Evolutionary conservation across 2,113 vertebrate genomes (phyloP).

Genomic region (Typhlomys cinereus): DNA sequence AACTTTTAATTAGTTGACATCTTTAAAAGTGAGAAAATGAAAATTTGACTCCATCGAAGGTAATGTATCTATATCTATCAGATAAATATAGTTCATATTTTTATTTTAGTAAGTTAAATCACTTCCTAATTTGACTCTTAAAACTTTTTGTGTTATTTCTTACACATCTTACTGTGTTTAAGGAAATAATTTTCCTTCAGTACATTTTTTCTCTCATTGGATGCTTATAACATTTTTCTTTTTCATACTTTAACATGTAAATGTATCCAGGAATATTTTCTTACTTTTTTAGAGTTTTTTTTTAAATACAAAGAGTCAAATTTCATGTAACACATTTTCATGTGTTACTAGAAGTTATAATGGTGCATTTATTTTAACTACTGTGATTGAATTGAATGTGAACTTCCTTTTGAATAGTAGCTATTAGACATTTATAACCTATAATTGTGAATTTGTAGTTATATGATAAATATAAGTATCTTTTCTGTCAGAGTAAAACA

Average conservation of each 20-base stretch:
- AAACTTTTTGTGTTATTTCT: conserved; percentile 20
- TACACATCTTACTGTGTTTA: conserved; percentile 25
- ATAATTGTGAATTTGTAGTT: conserved; percentile 6
- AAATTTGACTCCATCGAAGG: neutral
- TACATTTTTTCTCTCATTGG: conserved; percentile 4
- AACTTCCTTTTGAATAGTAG: conserved; percentile 30
- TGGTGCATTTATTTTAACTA: conserved; percentile 15
- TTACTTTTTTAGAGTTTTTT: conserved; percentile 4
- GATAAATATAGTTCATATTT: neutral
- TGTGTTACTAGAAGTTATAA: neutral
- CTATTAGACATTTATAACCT: neutral
- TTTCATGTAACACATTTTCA: conserved; percentile 3
- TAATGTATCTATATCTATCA: neutral
- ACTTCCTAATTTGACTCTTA: neutral
- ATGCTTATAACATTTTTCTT: neutral
- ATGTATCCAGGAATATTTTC: neutral
- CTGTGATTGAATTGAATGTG: neutral
- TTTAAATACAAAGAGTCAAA: neutral
- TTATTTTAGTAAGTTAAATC: conserved; percentile 37
- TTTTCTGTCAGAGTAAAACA: neutral
- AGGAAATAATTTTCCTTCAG: neutral
- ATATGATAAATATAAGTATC: neutral
- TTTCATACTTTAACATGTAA: conserved; percentile 40
- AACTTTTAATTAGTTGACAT: conserved; percentile 5
- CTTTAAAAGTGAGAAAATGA: conserved; percentile 33